Base-by-base conservation (phyloP, 2,797 vertebrate genomes). In the Spinus olivaceus region DNA sequence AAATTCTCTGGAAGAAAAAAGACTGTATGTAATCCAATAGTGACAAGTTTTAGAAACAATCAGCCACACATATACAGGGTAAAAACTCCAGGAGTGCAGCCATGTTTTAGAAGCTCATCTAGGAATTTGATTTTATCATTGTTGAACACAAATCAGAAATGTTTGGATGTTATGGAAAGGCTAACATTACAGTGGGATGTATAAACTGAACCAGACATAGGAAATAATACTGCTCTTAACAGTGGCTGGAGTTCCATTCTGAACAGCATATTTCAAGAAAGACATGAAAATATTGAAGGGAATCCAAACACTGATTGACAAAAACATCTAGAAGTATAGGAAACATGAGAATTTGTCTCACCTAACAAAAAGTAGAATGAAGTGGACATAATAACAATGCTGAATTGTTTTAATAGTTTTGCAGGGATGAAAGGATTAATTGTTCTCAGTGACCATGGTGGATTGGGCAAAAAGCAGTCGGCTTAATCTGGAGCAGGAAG, bases 141-240 rank as follows among this genome's bases (percentile, higher is more conserved):
- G 0, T 35, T 85, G 84, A 93, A 73, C 23, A 64, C 10, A 70
- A 80, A 42, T 85, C 51, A 92, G 60, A 86, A 85, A 73, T 39
- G 7, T 60, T 85, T 49, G 42, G 66, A 47, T 47, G 32, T 27
- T 92, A 28, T 33, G 9, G 41, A 73, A 79, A 82, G 33, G 44
- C 37, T 80, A 63, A 51, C n/a, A 46, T 70, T 82, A 91, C n/a
- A 41, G 47, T 42, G 49, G 41, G 44, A 46, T 64, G 19, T 64
- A 53, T 70, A 77, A 92, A 89, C 44, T 66, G 64, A 51, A 69
- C 18, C 61, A 63, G 37, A 70, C 64, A 66, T 47, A 61, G 20
- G 35, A 91, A 90, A 82, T 73, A 88, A 86, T 80, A 54, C 47
- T 80, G 71, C 15, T 80, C 30, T 60, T 69, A 80, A 8, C 8